Conservation (phyloP, 2,113 vertebrate species). For the Pseudopodoces humilis region DNA sequence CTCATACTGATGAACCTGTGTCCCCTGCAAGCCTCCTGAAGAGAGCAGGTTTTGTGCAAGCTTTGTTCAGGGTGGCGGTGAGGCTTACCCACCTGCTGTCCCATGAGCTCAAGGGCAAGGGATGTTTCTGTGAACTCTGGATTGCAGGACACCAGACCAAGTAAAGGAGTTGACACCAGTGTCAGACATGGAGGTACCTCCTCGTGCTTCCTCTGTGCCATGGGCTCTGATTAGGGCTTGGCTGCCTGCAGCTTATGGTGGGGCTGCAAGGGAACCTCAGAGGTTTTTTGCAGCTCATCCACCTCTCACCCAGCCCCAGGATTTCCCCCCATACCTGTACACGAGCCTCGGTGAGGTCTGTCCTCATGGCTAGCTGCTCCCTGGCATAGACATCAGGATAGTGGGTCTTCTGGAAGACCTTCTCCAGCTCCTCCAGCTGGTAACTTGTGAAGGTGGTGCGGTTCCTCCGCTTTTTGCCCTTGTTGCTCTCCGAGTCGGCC, state of each 20-base stretch:
- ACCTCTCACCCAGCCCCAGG: background rate
- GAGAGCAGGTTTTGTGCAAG: background rate
- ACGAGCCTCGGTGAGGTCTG: conserved; percentile 95
- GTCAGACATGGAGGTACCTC: accelerated
- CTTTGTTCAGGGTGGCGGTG: accelerated
- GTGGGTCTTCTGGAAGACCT: conserved; percentile 99
- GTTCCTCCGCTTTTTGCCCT: conserved; percentile 96
- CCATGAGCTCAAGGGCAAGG: background rate
- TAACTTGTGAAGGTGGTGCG: conserved; percentile 99
- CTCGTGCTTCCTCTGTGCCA: background rate
- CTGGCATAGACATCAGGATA: conserved; percentile 97
- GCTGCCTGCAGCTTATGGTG: background rate
- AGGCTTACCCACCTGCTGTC: background rate
- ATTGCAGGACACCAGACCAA: background rate
- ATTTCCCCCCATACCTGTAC: conserved; percentile 84
- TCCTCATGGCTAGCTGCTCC: conserved; percentile 97
- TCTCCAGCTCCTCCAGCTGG: conserved; percentile 98
- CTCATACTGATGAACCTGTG: background rate
- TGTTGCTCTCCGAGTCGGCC: conserved; percentile 91
- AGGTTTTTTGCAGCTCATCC: background rate
- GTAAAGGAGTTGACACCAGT: background rate
- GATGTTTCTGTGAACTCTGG: background rate
- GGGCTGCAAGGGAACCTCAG: background rate
- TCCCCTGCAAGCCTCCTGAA: background rate
- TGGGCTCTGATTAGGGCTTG: accelerated